These are phyloP conservation scores for Creontiades dilutus DNA, from an alignment of 2,888 invertebrate genomes.

Conservation along the genomic window DNA sequence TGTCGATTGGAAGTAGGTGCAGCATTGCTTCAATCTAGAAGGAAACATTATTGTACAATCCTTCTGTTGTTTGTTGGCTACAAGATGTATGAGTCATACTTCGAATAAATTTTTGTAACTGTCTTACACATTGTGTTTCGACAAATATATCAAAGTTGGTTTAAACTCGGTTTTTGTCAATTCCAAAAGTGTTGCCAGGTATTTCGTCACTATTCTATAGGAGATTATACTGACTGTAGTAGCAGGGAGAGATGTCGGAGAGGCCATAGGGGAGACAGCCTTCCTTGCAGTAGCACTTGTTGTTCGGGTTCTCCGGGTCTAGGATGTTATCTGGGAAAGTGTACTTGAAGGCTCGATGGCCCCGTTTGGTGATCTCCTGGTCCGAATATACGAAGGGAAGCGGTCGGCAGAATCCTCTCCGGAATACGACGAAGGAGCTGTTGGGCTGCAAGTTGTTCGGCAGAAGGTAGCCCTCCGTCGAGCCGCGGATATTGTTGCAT, in stretches of 20 bases:
- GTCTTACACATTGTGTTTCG: too few species aligned
- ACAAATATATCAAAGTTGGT: too few species aligned
- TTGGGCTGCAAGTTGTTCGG: slow-evolving; percentile 82
- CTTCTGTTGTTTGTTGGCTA: too few species aligned
- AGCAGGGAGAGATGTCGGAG: slow-evolving; percentile 85
- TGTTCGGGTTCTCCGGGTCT: slow-evolving; percentile 81
- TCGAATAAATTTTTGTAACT: too few species aligned
- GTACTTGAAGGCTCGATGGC: slow-evolving; percentile 83
- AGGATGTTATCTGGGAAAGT: slow-evolving; percentile 83
- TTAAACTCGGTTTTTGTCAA: too few species aligned
- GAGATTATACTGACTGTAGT: slow-evolving; percentile 81
- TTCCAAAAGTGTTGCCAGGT: too few species aligned
- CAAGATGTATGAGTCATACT: too few species aligned
- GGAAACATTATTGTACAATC: too few species aligned
- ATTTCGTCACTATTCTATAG: too few species aligned
- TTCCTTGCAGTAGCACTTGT: slow-evolving; percentile 83
- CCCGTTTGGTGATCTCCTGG: slow-evolving; percentile 78
- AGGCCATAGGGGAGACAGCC: slow-evolving; percentile 82
- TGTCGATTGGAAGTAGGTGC: too few species aligned
- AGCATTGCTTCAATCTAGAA: too few species aligned
- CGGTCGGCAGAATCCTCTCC: slow-evolving; percentile 88
- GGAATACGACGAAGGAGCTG: slow-evolving; percentile 82
- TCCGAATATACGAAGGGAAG: slow-evolving; percentile 81
- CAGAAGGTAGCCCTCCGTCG: slow-evolving; percentile 87
- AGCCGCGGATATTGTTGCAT: slow-evolving; percentile 85